Evolutionary conservation across 2,888 invertebrate genomes (phyloP).

Genomic region (Leptinotarsa peninsularis): DNA sequence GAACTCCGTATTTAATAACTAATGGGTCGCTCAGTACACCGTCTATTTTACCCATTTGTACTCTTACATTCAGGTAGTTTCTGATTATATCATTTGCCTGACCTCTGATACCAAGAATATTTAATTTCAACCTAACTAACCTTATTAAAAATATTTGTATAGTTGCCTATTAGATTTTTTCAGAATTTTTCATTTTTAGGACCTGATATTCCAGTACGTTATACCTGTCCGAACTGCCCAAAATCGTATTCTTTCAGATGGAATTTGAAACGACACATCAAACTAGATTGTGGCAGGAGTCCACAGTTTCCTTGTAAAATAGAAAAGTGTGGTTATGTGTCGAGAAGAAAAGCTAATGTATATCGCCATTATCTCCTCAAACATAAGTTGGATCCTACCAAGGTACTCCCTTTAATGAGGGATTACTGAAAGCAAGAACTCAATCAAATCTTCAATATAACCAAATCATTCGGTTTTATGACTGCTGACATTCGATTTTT

Average conservation of each 20-base stretch:
- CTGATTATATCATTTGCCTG: too few relatives aligned
- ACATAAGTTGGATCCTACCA: not conserved
- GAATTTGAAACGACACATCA: slow-evolving; percentile 46
- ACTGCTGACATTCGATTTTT: too few relatives aligned
- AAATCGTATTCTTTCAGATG: slow-evolving; percentile 41
- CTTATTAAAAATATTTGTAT: too few relatives aligned
- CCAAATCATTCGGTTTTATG: too few relatives aligned
- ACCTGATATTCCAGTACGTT: not conserved
- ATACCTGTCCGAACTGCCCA: slow-evolving; percentile 36
- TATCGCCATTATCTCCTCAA: slow-evolving; percentile 4
- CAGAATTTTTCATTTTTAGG: slow-evolving; percentile 5
- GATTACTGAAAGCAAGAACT: not conserved
- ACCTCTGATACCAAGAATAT: too few relatives aligned
- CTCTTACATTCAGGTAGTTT: too few relatives aligned
- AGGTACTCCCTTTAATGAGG: not conserved
- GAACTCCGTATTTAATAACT: too few relatives aligned
- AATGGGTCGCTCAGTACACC: too few relatives aligned
- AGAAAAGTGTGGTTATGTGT: not conserved
- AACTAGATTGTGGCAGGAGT: slow-evolving; percentile 47
- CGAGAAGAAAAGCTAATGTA: not conserved
- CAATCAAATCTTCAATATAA: not conserved
- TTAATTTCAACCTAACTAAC: too few relatives aligned
- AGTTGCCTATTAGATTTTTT: too few relatives aligned
- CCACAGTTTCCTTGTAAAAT: slow-evolving; percentile 23
- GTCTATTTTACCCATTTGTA: too few relatives aligned